These are phyloP conservation scores for Nematopogon swammerdamellus DNA, from an alignment of 2,888 invertebrate genomes.

Conservation along the genomic window DNA sequence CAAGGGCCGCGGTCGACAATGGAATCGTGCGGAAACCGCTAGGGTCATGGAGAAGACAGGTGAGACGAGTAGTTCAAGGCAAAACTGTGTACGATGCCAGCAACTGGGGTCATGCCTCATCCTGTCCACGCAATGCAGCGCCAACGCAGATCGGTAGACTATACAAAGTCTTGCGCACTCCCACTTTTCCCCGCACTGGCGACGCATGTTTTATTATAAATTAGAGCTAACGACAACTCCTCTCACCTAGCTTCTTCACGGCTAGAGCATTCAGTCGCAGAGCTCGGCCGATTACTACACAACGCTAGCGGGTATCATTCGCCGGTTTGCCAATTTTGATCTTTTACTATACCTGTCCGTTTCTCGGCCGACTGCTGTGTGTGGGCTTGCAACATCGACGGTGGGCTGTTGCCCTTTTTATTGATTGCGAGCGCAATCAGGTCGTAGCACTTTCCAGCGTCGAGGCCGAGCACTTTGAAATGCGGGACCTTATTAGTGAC, in stretches of 20 bases:
- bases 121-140: too few species aligned
- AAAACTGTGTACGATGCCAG: too few species aligned
- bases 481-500: conserved; percentile 56
- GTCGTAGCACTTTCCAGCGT: conserved; percentile 66
- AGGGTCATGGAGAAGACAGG: too few species aligned
- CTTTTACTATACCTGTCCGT: conserved; percentile 67
- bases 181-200: too few species aligned
- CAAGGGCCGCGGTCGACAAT: not conserved
- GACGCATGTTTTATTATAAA: too few species aligned
- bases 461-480: conserved; percentile 64
- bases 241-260: too few species aligned
- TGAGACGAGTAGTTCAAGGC: too few species aligned
- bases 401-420: conserved; percentile 67
- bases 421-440: conserved; percentile 68
- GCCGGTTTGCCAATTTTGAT: too few species aligned
- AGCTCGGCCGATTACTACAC: conserved; percentile 2
- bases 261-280: not conserved
- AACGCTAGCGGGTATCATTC: not conserved
- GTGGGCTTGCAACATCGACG: conserved; percentile 62
- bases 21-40: not conserved
- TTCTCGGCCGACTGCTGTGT: conserved; percentile 72
- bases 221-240: too few species aligned
- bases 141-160: too few species aligned
- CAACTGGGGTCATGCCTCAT: too few species aligned
- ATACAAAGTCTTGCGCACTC: too few species aligned